These are phyloP conservation scores for Amblyraja radiata DNA, from an alignment of 2,797 vertebrate species.

Conservation along the genomic window DNA sequence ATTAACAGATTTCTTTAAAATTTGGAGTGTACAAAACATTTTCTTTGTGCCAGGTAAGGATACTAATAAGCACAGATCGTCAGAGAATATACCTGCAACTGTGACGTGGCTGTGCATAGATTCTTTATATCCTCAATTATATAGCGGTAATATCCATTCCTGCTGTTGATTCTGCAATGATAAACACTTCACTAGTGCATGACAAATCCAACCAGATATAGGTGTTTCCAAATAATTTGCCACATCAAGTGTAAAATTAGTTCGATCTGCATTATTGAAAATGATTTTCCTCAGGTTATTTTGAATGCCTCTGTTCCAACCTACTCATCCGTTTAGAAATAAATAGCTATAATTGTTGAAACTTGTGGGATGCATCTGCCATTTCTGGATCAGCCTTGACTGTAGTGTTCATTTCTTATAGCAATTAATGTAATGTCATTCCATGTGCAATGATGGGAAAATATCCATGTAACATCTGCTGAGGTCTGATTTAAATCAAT, in stretches of 20 bases:
- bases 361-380: background rate
- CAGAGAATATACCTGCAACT: background rate
- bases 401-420: background rate
- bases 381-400: background rate
- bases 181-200: background rate
- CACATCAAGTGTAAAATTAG: slow-evolving; percentile 26
- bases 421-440: background rate
- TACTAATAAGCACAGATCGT: background rate
- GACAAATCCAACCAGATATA: background rate
- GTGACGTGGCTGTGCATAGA: background rate
- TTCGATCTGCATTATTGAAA: slow-evolving; percentile 1
- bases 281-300: background rate
- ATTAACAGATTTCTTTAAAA: background rate
- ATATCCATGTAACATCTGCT: slow-evolving; percentile 22
- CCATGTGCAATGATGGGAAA: background rate
- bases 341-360: background rate
- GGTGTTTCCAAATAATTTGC: slow-evolving; percentile 5
- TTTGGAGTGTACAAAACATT: background rate
- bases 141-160: background rate
- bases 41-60: background rate
- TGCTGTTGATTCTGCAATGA: background rate
- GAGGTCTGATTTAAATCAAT: slow-evolving; percentile 29
- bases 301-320: background rate
- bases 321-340: background rate
- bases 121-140: slow-evolving; percentile 6